phyloP scores from a whole-genome alignment of 2,888 invertebrate genomes.

The Polydrusus tereticollis region DNA sequence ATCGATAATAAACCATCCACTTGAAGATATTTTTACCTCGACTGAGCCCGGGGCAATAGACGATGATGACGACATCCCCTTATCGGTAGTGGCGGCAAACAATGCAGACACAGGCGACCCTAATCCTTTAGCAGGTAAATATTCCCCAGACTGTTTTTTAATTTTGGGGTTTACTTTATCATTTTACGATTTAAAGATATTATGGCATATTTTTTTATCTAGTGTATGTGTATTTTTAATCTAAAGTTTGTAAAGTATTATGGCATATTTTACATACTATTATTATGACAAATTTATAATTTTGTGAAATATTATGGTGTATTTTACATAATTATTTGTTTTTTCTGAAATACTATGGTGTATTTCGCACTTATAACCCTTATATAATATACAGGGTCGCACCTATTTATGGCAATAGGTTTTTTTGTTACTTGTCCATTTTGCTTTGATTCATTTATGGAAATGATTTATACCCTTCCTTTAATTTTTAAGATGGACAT shows the following conservation, averaged over 20 bases:
- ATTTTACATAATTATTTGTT: conserved; percentile 28
- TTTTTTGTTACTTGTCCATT: not conserved
- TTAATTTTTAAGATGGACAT: not conserved
- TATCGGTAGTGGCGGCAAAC: conserved; percentile 29
- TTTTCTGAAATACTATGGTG: conserved; percentile 34
- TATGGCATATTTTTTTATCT: conserved; percentile 24
- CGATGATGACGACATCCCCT: conserved; percentile 28
- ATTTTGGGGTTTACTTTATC: no score
- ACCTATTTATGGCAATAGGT: conserved; percentile 26
- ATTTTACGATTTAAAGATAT: conserved; percentile 12
- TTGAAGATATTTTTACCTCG: conserved; percentile 5
- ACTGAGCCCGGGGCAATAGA: not conserved
- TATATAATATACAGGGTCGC: conserved; percentile 13
- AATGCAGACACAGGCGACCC: conserved; percentile 7
- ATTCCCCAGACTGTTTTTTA: no score
- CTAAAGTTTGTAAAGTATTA: conserved; percentile 12
- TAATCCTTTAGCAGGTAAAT: not conserved
- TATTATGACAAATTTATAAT: not conserved
- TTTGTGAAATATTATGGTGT: conserved; percentile 33
- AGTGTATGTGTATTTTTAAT: not conserved
- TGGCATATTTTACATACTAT: conserved; percentile 20
- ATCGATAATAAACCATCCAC: no score
- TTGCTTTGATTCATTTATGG: conserved; percentile 27
- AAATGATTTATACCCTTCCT: conserved; percentile 22
- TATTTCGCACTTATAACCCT: conserved; percentile 22